Conservation (phyloP, 92 coral and sea anemone species). For the Heteractis magnifica region DNA sequence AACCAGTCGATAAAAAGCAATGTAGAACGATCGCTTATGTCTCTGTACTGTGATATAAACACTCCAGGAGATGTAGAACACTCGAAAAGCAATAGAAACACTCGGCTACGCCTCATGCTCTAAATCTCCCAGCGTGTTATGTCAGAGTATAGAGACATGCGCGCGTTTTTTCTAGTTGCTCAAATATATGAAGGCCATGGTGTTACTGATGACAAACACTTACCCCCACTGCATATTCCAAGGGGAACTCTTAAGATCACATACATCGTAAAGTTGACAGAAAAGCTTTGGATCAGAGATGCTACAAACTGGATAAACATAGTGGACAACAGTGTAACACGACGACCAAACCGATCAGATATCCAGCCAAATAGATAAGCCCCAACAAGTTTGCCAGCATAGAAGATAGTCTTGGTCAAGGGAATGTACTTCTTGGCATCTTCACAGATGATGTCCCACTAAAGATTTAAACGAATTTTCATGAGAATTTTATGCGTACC, state of each 20-base stretch:
- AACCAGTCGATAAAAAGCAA: too few relatives aligned
- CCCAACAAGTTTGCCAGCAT: constrained; percentile 91
- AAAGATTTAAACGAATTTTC: background rate
- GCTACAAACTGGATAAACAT: constrained; percentile 85
- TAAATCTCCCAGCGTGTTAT: too few relatives aligned
- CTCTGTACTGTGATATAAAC: too few relatives aligned
- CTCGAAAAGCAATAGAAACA: too few relatives aligned
- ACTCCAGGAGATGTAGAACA: too few relatives aligned
- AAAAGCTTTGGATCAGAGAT: constrained; percentile 84
- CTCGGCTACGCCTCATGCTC: too few relatives aligned
- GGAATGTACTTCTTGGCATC: constrained; percentile 86
- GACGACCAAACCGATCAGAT: constrained; percentile 94
- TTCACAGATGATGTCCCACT: constrained; percentile 90
- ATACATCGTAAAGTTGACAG: constrained; percentile 87
- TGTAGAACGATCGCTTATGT: too few relatives aligned
- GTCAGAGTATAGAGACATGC: too few relatives aligned
- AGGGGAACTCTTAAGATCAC: constrained; percentile 83
- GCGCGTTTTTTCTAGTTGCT: background rate
- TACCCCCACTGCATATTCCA: constrained; percentile 98
- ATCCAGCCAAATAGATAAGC: constrained; percentile 99
- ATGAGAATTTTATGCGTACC: background rate
- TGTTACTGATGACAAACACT: background rate
- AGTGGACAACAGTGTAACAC: constrained; percentile 77
- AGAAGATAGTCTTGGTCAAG: constrained; percentile 93
- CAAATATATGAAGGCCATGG: background rate